Base-by-base conservation (phyloP, 1,140 invertebrate genomes). In the Lordiphosa collinella region DNA sequence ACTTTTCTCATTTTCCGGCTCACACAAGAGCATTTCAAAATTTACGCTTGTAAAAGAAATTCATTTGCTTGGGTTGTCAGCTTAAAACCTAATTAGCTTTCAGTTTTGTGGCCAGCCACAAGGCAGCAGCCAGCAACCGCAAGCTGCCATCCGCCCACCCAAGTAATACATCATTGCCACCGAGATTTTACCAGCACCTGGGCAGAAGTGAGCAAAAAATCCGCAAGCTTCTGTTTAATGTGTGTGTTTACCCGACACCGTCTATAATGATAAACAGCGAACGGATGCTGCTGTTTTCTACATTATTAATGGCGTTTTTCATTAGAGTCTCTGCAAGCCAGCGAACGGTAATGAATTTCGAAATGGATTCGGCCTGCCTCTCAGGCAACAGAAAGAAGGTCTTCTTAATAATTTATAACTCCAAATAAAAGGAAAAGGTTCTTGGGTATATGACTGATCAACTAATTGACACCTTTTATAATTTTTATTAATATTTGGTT, bases 261-360 rank as follows among this genome's bases (percentile, higher is more conserved):
- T 61, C 56, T 49, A 70, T 73, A 78, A 84, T 84, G 78, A 84
- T 84, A 84, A 78, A 73, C 78, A 78, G 59, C 54, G 59, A 70
- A 65, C 79, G 79, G 78, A 84, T 78, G 78, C 65, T 84, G 60
- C 69, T 84, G 79, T 64, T 85, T 58, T 62, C 56, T 76, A 75
- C 78, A 84, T 84, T 84, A 84, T 84, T 84, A 84, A 84, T 84
- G 78, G 51, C 78, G 79, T 69, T 79, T 85, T 84, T 84, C 78
- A 84, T 84, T 84, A 73, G 72, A 71, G 63, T 58, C 61, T 55
- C 65, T 37, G 36, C 31, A 47, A 35, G 37, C 56, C 48, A 64
- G 54, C 13, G 41, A 36, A 59, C 40, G 41, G 22, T 44, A 44
- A 44, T 44, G 41, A 44, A 44, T 29, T 44, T 44, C 12, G 22